Evolutionary conservation across 2,888 invertebrate genomes (phyloP).

Genomic region (Kryphioiulus occultus): DNA sequence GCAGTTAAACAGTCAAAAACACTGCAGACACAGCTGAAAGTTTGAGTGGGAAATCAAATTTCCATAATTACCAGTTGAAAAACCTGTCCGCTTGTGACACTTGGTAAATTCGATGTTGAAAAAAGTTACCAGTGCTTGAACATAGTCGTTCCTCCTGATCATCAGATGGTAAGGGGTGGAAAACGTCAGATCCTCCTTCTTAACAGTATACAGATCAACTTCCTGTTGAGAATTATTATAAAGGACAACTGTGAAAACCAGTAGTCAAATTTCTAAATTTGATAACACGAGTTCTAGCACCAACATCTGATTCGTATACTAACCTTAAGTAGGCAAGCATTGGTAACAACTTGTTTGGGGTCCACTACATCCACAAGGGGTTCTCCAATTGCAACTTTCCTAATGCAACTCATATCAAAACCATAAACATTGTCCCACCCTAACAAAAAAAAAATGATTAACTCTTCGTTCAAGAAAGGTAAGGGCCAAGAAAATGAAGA

Average conservation of each 20-base stretch:
- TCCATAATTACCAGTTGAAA: conserved; percentile 76
- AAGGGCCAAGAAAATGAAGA: too few species aligned
- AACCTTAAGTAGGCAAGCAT: conserved; percentile 87
- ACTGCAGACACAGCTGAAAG: background rate
- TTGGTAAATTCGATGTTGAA: conserved; percentile 99
- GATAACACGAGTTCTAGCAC: background rate
- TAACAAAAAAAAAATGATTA: conserved; percentile 54
- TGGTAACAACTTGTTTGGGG: conserved; percentile 97
- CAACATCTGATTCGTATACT: conserved; percentile 24
- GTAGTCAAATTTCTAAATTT: background rate
- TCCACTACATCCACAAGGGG: conserved; percentile 99
- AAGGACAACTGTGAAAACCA: background rate
- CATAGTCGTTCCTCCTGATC: conserved; percentile 86
- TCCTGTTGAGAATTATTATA: conserved; percentile 67
- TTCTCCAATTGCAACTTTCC: conserved; percentile 97
- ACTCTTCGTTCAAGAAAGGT: background rate
- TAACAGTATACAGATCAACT: conserved; percentile 98
- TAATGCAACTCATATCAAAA: conserved; percentile 98
- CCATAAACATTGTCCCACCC: conserved; percentile 99
- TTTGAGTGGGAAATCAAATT: background rate
- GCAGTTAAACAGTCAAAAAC: background rate
- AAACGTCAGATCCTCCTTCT: conserved; percentile 69
- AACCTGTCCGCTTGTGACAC: conserved; percentile 97
- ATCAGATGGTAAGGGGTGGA: conserved; percentile 54
- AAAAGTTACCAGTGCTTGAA: conserved; percentile 97